These are phyloP conservation scores for Megaleporinus macrocephalus DNA, from an alignment of 2,113 vertebrate species.

Conservation along the genomic window DNA sequence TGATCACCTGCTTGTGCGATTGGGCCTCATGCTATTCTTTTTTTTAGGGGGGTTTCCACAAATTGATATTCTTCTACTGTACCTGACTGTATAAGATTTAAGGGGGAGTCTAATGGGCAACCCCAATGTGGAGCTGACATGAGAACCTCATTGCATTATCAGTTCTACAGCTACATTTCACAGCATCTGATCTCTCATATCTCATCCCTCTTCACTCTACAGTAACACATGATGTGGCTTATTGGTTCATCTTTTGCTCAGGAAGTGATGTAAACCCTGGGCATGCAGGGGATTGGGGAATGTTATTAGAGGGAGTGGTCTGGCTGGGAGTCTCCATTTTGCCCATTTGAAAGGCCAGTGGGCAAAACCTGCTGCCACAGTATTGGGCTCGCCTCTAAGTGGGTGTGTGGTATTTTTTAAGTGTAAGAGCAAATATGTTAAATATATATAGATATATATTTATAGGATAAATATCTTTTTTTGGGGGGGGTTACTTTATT, in stretches of 20 bases:
- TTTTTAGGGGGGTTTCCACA: background rate
- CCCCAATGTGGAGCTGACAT: background rate
- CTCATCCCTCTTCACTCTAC: background rate
- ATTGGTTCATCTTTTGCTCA: constrained; percentile 16
- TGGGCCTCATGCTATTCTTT: background rate
- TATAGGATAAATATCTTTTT: too few relatives aligned
- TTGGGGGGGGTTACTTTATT: background rate
- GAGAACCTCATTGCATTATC: background rate
- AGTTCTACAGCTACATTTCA: background rate
- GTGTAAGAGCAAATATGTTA: background rate
- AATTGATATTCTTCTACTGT: background rate
- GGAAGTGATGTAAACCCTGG: constrained; percentile 31
- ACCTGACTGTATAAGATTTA: background rate
- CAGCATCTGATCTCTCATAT: background rate
- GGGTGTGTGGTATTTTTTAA: background rate
- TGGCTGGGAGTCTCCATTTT: background rate
- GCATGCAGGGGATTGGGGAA: constrained; percentile 5
- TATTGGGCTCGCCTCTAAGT: background rate
- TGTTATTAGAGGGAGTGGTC: background rate
- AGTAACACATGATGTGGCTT: constrained; percentile 2
- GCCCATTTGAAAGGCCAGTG: constrained; percentile 3
- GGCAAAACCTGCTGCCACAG: background rate
- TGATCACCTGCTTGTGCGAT: background rate
- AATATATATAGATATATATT: too few relatives aligned
- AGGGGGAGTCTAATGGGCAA: background rate